Base-by-base conservation (phyloP, 2,888 invertebrate genomes). In the Agelastica alni region DNA sequence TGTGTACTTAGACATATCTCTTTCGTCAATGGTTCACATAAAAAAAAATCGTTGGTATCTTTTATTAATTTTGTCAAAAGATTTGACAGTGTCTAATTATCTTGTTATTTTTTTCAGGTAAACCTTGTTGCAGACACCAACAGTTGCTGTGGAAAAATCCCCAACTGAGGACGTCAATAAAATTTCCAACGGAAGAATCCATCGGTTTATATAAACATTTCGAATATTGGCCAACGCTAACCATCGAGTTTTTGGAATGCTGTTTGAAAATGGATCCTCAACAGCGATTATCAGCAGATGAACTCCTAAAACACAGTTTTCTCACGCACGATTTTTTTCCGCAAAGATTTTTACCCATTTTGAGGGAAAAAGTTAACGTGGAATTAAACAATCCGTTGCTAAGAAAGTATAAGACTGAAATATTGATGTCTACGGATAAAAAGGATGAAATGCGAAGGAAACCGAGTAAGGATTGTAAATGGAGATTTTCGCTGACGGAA, bases 231-330 rank as follows among this genome's bases (percentile, higher is more conserved):
- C 71, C 78, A 4, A 62, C 70, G 4, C 65, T 74, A 13, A 73
- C 78, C 12, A 60, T 80, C 12, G 78, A 80, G 54, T 80, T 82
- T 59, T 63, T 81, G n/a, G 62, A 70, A 2, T 63, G 69, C 30
- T 83, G 83, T 62, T 70, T 82, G 45, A 77, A 83, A 53, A 85
- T 88, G 73, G 87, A 89, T 70, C 89, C 89, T 0, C 75, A 81
- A 0, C 77, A 81, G 0, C 73, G 90, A 1, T 84, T 87, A 0
- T 79, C 80, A 0, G 85, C 87, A 14, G 77, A 81, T 0, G 80
- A 82, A 14, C 77, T 90, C n/a, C 75, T 90, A 5, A 80, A 84
- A 37, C 61, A 58, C 34, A 32, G 32, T 13, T 61, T 54, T 34
- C 62, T 63, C 43, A 41, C 45, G 3, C 54, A 59, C 31, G 61